Evolutionary conservation across 2,113 vertebrate genomes (phyloP), one percentile per base, ranked within the genome.

Genomic region (Nibea coibor): DNA sequence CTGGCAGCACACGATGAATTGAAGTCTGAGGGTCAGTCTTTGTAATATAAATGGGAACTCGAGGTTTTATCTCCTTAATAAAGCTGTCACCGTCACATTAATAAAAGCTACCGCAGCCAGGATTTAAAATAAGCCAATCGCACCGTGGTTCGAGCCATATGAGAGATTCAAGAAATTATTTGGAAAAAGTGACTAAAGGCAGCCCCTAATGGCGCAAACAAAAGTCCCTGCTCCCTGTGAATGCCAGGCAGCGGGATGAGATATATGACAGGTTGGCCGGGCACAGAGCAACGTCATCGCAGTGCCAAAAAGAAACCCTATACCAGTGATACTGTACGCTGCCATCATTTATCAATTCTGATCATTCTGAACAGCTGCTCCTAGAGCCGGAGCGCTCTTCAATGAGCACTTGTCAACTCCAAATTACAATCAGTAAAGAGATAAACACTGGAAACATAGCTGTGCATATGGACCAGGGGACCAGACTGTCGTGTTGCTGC

Each of bases 321-420:
- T 5, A 54, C 73, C 11, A 57, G 10, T 56, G 56, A 59, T 68
- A 39, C 47, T 47, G n/a, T 35, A 28, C 53, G 61, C 39, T 39
- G 12, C 5, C 57, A 81, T 56, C 66, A 65, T 75, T 61, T 42
- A 59, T 57, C 50, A 42, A 1, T 59, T 35, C 9, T 71, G 63
- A 47, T 59, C 3, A 53, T 58, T 74, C 28, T 61, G 15, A 74
- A 73, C 86, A 87, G 81, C 83, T 79, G 79, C 56, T 69, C 10
- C 20, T 3, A 63, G 4, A 43, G 17, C 26, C 64, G 65, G 53
- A 39, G 17, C 28, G 51, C 54, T 64, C 74, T 56, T 39, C 39
- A 67, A 20, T 39, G 47, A 75, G 17, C 61, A 53, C 54, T 72
- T 78, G 62, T 81, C 58, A 62, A 22, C 73, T 75, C 48, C 56